phyloP scores from a whole-genome alignment of 2,113 vertebrate species.

The Brachionichthys hirsutus region DNA sequence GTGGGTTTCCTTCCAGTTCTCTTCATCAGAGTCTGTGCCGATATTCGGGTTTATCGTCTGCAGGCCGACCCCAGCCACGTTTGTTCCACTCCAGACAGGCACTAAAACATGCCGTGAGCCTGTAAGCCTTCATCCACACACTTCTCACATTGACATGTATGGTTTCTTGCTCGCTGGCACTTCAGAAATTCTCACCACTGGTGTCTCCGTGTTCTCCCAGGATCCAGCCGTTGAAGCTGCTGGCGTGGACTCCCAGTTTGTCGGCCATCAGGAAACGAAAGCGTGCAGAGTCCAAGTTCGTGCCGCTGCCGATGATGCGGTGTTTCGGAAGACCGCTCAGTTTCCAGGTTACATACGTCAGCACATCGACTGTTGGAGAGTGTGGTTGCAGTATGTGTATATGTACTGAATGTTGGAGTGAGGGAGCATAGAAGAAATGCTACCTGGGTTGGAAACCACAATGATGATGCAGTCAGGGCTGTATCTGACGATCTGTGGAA shows the following conservation, averaged over 20 bases:
- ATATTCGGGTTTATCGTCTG: slow-evolving; percentile 90
- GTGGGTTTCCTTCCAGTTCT: slow-evolving; percentile 93
- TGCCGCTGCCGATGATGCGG: slow-evolving; percentile 94
- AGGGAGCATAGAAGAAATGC: background rate
- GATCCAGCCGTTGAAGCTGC: slow-evolving; percentile 94
- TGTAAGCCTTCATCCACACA: background rate
- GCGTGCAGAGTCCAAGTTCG: slow-evolving; percentile 94
- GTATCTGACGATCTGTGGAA: slow-evolving; percentile 89
- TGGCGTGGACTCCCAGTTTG: slow-evolving; percentile 87
- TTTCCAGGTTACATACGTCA: slow-evolving; percentile 97
- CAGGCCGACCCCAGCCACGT: slow-evolving; percentile 91
- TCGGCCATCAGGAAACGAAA: slow-evolving; percentile 93
- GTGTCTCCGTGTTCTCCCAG: slow-evolving; percentile 96
- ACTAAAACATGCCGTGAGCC: slow-evolving; percentile 72
- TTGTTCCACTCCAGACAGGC: slow-evolving; percentile 94
- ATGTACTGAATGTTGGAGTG: background rate
- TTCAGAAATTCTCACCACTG: slow-evolving; percentile 82
- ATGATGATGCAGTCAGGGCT: slow-evolving; percentile 91
- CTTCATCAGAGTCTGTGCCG: slow-evolving; percentile 84
- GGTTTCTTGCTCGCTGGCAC: background rate
- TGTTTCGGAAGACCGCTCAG: slow-evolving; percentile 93
- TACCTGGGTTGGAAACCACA: slow-evolving; percentile 98
- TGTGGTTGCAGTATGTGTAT: background rate
- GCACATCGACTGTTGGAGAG: slow-evolving; percentile 84
- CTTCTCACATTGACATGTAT: background rate